phyloP scores from a whole-genome alignment of 2,888 invertebrate species.

The Standfussiana lucernea region DNA sequence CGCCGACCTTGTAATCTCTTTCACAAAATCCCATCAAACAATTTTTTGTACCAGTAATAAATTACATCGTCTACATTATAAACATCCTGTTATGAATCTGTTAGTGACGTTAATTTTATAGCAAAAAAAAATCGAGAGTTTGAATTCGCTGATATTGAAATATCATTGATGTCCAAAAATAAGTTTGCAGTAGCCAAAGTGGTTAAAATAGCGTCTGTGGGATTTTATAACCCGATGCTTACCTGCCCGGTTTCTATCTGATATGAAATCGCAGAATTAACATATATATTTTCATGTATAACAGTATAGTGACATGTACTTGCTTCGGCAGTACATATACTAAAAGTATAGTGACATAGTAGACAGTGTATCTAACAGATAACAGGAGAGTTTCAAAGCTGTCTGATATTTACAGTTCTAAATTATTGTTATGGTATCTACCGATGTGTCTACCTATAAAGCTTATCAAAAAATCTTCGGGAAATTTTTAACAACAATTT shows the following conservation, averaged over 20 bases:
- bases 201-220: conserved; percentile 17
- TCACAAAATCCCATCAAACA: conserved; percentile 67
- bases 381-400: background rate
- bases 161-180: conserved; percentile 40
- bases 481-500: background rate
- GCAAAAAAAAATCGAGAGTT: conserved; percentile 1
- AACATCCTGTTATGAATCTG: conserved; percentile 71
- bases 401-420: background rate
- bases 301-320: too few species aligned
- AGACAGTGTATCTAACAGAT: too few species aligned
- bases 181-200: background rate
- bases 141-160: conserved; percentile 32
- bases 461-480: background rate
- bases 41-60: conserved; percentile 61
- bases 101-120: conserved; percentile 28
- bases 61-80: conserved; percentile 64
- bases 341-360: too few species aligned
- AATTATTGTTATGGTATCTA: background rate
- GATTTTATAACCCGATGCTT: conserved; percentile 14
- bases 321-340: too few species aligned
- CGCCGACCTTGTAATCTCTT: conserved; percentile 71
- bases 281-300: too few species aligned
- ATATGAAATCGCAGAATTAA: background rate
- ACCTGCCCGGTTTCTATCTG: background rate
- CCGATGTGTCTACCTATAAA: background rate